Percentiles rank a stretch among this genome's conserved stretches.
phyloP scores from a whole-genome alignment of 1,140 invertebrate genomes.

The Globodera rostochiensis region DNA sequence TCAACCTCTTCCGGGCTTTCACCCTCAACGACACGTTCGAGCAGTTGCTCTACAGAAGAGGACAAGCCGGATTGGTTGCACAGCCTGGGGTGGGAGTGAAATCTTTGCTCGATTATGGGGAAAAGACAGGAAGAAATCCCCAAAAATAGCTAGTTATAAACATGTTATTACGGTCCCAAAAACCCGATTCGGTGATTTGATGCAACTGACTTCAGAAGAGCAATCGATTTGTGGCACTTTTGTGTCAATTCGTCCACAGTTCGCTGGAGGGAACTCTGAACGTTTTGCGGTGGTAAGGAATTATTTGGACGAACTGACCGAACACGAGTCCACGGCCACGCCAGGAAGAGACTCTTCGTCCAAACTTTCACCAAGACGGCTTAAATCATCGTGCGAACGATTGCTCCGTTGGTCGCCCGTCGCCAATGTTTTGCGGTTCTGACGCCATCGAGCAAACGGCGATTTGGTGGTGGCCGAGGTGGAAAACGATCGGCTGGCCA shows the following conservation, averaged over 20 bases:
- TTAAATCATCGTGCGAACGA: constrained; percentile 54
- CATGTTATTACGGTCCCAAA: too few relatives aligned
- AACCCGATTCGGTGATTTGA: background rate
- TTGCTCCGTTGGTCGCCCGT: constrained; percentile 47
- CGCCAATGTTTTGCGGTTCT: constrained; percentile 11
- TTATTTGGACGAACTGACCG: constrained; percentile 19
- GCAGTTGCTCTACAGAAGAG: constrained; percentile 49
- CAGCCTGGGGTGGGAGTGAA: constrained; percentile 26
- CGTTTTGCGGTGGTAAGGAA: background rate
- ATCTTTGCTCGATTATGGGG: background rate
- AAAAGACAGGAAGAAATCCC: background rate
- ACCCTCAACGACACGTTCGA: constrained; percentile 43
- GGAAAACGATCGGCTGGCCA: constrained; percentile 43
- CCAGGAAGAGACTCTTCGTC: constrained; percentile 9
- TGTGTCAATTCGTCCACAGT: constrained; percentile 53
- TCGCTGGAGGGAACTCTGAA: constrained; percentile 34
- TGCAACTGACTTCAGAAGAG: constrained; percentile 46
- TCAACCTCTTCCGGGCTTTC: constrained; percentile 16
- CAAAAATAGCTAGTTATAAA: too few relatives aligned
- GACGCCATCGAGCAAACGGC: constrained; percentile 22
- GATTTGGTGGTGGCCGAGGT: background rate
- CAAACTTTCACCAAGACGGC: constrained; percentile 39
- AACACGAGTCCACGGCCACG: background rate
- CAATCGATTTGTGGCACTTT: constrained; percentile 50
- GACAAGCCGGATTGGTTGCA: constrained; percentile 51